Evolutionary conservation across 64 coral and sea anemone genomes (phyloP), one percentile per base, ranked within the genome.

Genomic region (Acropora tenuis): DNA sequence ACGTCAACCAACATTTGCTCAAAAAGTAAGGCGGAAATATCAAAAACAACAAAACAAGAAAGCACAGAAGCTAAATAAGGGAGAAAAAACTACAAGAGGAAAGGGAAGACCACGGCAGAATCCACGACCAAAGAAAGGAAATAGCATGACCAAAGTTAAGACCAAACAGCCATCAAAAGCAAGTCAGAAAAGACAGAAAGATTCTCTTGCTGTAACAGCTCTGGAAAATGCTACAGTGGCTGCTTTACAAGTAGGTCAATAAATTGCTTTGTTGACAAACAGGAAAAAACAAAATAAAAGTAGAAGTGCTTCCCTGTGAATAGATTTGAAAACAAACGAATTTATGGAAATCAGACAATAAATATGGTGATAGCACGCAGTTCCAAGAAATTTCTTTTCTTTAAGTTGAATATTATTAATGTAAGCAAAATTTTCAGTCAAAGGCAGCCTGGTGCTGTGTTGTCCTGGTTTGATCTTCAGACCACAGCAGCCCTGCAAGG

Each of bases 1-100:
- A 55, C 83, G 74, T 20, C 88, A 91, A 15, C 95, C 95, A 49
- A 88, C 84, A 80, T 92, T 79, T 77, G 95, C 92, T 17, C 92
- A 97, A 75, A 97, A 97, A 20, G 95, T 97, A 3, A 69, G 95
- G 15, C 87, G 75, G 18, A 97, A 97, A 83, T 97, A 97, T 76
- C 91, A 97, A 41, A 80, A 52, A 9, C 95, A 97, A 49, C 92
- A 97, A 41, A 76, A 93, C 50, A 90, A 94, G 55, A 94, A 74
- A 80, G 93, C 90, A 59, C 95, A 97, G 60, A 97, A 92, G 65
- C 78, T 97, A 48, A 97, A 82, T 13, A 82, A 80, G 10, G 47
- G 41, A 42, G 6, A 19, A 53, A 97, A 90, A 78, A 88, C 47
- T 69, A 13, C 41, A 43, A 92, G 82, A 84, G 89, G 92, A 91